Conservation (phyloP, 2,888 invertebrate species). For the Folsomia candida region DNA sequence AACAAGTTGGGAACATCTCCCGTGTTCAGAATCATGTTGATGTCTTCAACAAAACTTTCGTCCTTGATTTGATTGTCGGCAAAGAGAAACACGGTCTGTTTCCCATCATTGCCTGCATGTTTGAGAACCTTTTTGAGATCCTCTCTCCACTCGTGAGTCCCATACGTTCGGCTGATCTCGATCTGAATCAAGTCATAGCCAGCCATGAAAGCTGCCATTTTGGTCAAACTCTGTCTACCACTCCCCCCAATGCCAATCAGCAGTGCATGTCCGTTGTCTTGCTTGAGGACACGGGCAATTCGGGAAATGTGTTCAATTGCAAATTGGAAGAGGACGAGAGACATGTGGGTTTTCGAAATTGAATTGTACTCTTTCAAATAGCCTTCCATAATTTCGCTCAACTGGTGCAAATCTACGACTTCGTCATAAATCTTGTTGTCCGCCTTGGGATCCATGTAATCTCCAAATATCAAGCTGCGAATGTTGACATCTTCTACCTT, state of each 20-base stretch:
- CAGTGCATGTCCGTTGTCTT: slow-evolving; percentile 80
- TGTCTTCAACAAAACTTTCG: slow-evolving; percentile 89
- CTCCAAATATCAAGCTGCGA: slow-evolving; percentile 82
- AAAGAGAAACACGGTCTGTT: slow-evolving; percentile 82
- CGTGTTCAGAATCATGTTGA: slow-evolving; percentile 90
- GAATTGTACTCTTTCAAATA: slow-evolving; percentile 85
- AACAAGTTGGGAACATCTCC: slow-evolving; percentile 92
- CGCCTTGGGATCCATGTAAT: slow-evolving; percentile 85
- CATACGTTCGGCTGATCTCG: slow-evolving; percentile 80
- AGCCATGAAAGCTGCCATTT: slow-evolving; percentile 78
- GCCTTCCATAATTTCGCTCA: slow-evolving; percentile 82
- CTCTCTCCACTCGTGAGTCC: slow-evolving; percentile 84
- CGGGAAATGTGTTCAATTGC: slow-evolving; percentile 90
- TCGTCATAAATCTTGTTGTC: slow-evolving; percentile 89
- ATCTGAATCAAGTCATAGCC: slow-evolving; percentile 69
- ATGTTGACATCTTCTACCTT: slow-evolving; percentile 67
- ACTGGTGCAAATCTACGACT: slow-evolving; percentile 69
- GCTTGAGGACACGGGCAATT: slow-evolving; percentile 65
- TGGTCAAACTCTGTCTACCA: slow-evolving; percentile 81
- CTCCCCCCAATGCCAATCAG: slow-evolving; percentile 90
- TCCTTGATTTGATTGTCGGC: slow-evolving; percentile 82
- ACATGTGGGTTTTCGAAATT: slow-evolving; percentile 67
- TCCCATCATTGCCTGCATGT: slow-evolving; percentile 80
- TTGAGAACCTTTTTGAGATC: slow-evolving; percentile 78
- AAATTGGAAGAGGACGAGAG: slow-evolving; percentile 86